Evolutionary conservation across 2,113 vertebrate species (phyloP), one percentile per base, ranked within the genome.

Genomic region (Crotalus helleri): DNA sequence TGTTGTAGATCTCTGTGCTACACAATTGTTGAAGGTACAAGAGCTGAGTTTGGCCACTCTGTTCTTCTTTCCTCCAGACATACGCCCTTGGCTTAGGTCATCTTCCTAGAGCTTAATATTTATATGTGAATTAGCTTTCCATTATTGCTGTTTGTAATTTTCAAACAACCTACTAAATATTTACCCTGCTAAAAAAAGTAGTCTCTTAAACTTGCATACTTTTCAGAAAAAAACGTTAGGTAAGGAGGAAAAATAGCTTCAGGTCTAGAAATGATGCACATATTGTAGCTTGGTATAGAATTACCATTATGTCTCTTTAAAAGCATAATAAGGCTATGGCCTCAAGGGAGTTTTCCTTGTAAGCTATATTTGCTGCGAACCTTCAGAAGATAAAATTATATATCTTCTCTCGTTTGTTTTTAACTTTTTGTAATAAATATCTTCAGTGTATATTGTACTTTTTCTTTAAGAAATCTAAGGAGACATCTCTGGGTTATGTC

Each of bases 231-330:
- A 88, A 86, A 49, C 5, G 46, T 12, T 24, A 89, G 33, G 55
- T 21, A 58, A 58, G 19, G 21, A 39, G 2, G 33, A 39, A 39
- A 29, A 91, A 26, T 39, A 91, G 49, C 8, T 54, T 91, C 8
- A 86, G 93, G 94, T 91, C 49, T 93, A 87, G 90, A 92, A 53
- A 39, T 6, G 0, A 89, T 95, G 91, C 81, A 23, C 8, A 17
- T 69, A 64, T 92, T 59, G 23, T 89, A 55, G 4, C 19, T 29
- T 0, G 87, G 26, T 88, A 44, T 81, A 55, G 92, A 24, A 87
- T 92, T 95, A 69, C 92, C 39, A 24, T 12, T 87, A 49, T 92
- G n/a, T 57, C 1, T n/a, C 90, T 81, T 58, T 46, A 4, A 59
- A 69, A 88, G 26, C 92, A 57, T 11, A 33, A 5, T n/a, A 92